phyloP scores from a whole-genome alignment of 2,888 invertebrate species.

The Drosophila lutescens region DNA sequence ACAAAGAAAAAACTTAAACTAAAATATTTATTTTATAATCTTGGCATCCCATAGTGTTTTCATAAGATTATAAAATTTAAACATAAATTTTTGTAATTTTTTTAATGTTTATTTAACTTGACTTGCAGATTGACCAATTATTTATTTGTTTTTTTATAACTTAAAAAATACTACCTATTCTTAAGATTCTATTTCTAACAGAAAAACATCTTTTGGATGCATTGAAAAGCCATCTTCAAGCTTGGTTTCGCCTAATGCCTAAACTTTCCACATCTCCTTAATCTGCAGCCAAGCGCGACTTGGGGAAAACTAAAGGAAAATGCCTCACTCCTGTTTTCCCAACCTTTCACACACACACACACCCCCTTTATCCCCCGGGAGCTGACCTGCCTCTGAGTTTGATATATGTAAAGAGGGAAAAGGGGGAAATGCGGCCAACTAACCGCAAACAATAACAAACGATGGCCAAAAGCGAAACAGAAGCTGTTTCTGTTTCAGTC shows the following conservation, averaged over 20 bases:
- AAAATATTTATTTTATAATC: too few species aligned
- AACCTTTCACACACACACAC: not conserved
- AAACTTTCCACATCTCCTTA: constrained; percentile 1
- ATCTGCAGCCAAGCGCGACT: constrained; percentile 29
- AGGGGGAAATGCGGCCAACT: constrained; percentile 58
- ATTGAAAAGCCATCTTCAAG: constrained; percentile 1
- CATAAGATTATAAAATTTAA: too few species aligned
- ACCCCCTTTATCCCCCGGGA: not conserved
- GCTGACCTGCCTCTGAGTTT: constrained; percentile 51
- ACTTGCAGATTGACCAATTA: too few species aligned
- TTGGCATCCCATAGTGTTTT: too few species aligned
- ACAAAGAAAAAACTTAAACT: too few species aligned
- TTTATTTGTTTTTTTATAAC: too few species aligned
- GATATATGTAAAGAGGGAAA: constrained; percentile 54
- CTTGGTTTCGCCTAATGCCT: not conserved
- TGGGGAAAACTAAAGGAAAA: constrained; percentile 25
- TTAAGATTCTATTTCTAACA: not conserved
- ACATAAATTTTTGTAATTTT: too few species aligned
- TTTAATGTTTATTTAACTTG: too few species aligned
- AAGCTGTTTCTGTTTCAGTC: constrained; percentile 32
- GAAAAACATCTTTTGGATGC: not conserved
- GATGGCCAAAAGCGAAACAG: constrained; percentile 65
- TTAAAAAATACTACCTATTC: too few species aligned
- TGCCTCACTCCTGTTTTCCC: not conserved
- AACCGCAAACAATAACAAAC: constrained; percentile 80